A percentile compares a stretch with the other conserved stretches of the same genome.
phyloP scores from a whole-genome alignment of 2,888 invertebrate species.

The Amphimallon solstitiale region DNA sequence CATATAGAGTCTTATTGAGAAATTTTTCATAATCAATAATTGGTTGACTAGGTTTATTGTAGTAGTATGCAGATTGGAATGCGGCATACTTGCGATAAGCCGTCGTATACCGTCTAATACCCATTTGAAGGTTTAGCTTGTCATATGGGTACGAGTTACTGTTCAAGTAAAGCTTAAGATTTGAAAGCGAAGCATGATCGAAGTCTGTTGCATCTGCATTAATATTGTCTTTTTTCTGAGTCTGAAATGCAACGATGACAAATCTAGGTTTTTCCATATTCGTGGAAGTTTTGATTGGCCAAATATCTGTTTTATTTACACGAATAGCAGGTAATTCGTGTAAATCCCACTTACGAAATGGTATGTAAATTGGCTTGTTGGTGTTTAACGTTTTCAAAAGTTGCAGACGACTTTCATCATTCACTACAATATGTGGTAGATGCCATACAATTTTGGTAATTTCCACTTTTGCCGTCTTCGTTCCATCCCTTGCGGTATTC shows the following conservation, averaged over 20 bases:
- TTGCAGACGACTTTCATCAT: too few species aligned
- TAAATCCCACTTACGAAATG: constrained; percentile 36
- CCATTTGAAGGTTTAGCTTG: constrained; percentile 27
- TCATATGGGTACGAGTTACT: not conserved
- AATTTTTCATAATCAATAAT: too few species aligned
- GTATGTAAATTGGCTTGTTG: constrained; percentile 21
- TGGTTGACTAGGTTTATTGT: too few species aligned
- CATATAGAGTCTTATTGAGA: too few species aligned
- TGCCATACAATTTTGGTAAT: constrained; percentile 44
- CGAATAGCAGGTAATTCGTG: constrained; percentile 14
- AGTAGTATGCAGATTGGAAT: too few species aligned
- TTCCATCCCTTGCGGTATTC: too few species aligned
- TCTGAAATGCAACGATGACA: constrained; percentile 33
- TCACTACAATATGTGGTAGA: constrained; percentile 37
- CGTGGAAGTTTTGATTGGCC: constrained; percentile 27
- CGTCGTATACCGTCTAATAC: constrained; percentile 6
- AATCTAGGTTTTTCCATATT: constrained; percentile 36
- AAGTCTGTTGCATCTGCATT: constrained; percentile 31
- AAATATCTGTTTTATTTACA: constrained; percentile 6
- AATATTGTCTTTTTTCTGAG: constrained; percentile 10
- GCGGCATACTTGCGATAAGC: too few species aligned
- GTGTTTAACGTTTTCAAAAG: too few species aligned
- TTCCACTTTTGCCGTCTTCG: constrained; percentile 3
- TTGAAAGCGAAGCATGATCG: too few species aligned
- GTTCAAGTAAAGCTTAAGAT: too few species aligned